A percentile compares a stretch with the other conserved stretches of the same genome.
Conservation (phyloP, 2,888 invertebrate species). For the Agrochola lychnidis region DNA sequence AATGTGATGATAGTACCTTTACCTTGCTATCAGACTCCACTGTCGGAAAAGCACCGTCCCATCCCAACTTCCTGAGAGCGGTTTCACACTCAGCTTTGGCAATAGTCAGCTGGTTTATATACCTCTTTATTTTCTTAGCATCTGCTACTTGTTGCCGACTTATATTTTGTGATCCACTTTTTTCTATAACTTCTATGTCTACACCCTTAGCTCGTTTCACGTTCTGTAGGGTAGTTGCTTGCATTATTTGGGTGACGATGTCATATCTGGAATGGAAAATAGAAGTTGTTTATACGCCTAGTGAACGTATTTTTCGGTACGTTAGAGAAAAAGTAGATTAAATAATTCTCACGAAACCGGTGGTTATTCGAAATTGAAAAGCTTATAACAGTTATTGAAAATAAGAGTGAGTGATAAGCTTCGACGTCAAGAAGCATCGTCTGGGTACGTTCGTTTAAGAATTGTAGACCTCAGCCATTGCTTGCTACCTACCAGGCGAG, state of each 20-base stretch:
- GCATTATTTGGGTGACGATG: constrained; percentile 97
- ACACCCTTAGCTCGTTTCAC: constrained; percentile 96
- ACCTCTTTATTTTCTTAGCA: constrained; percentile 95
- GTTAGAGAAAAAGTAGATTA: constrained; percentile 20
- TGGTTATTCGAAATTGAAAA: constrained; percentile 13
- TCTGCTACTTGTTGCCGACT: constrained; percentile 95
- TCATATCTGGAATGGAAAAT: constrained; percentile 91
- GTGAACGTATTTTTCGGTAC: neutral
- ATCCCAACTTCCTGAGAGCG: constrained; percentile 93
- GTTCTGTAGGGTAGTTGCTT: constrained; percentile 97
- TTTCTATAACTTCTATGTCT: constrained; percentile 91
- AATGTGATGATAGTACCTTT: constrained; percentile 24
- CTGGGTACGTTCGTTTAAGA: neutral
- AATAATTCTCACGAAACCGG: constrained; percentile 14
- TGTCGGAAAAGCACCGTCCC: constrained; percentile 93
- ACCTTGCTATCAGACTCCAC: constrained; percentile 88
- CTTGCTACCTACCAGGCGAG: too few species aligned
- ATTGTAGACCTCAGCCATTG: too few species aligned
- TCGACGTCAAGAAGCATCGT: neutral
- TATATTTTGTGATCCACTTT: constrained; percentile 89
- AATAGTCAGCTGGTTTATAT: constrained; percentile 95
- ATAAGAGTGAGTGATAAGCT: neutral
- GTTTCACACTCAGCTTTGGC: constrained; percentile 96
- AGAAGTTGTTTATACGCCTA: neutral
- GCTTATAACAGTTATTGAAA: neutral